These are phyloP conservation scores for Ormyrus thymus DNA, from an alignment of 2,888 invertebrate species.

Conservation along the genomic window DNA sequence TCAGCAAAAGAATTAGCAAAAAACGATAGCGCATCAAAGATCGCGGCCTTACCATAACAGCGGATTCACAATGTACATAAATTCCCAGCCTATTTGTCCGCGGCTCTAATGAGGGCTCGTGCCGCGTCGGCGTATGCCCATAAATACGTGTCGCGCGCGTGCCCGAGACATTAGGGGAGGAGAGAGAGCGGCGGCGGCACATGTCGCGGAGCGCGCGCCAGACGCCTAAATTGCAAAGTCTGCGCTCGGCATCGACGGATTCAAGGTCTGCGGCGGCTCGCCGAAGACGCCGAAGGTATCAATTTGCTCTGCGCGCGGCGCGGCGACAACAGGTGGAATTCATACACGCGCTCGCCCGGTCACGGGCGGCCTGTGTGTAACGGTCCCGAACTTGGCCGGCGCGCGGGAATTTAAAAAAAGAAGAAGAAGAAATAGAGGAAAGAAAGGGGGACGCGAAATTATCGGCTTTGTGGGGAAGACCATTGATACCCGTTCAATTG, in stretches of 20 bases:
- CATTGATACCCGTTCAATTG: too few relatives aligned
- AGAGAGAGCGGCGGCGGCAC: slow-evolving; percentile 15
- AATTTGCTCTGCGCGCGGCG: not conserved
- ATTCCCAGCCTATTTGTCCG: not conserved
- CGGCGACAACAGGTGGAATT: slow-evolving; percentile 13
- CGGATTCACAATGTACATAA: too few relatives aligned
- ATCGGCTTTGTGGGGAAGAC: too few relatives aligned
- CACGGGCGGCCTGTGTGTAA: not conserved
- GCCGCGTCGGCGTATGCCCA: not conserved
- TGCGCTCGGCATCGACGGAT: not conserved
- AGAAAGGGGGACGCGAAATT: too few relatives aligned
- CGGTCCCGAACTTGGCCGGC: not conserved
- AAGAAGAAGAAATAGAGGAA: too few relatives aligned
- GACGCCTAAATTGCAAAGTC: slow-evolving; percentile 27
- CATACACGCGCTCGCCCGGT: not conserved
- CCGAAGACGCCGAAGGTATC: not conserved
- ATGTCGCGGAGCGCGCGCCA: slow-evolving; percentile 18
- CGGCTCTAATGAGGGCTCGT: not conserved
- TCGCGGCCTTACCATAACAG: too few relatives aligned
- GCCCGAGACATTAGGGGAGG: slow-evolving; percentile 8
- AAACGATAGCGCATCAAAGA: too few relatives aligned
- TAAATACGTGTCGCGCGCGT: not conserved
- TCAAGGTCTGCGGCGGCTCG: not conserved
- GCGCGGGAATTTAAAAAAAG: not conserved
- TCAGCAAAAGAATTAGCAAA: too few relatives aligned